A percentile compares a stretch with the other conserved stretches of the same genome.
Evolutionary conservation across 2,113 vertebrate species (phyloP).

Genomic region (Gadus macrocephalus): DNA sequence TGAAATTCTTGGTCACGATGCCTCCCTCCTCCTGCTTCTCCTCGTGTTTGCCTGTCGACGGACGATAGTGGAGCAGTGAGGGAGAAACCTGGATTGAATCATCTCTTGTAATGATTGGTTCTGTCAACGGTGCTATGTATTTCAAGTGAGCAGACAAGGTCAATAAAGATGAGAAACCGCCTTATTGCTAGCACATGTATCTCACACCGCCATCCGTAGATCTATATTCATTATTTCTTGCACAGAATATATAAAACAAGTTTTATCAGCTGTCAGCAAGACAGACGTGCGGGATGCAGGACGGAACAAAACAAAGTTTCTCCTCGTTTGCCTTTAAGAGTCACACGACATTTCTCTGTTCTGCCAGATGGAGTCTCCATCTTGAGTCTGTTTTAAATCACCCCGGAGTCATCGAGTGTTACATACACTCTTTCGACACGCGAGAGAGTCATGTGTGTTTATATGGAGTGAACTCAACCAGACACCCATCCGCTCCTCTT

Average conservation of each 20-base stretch:
- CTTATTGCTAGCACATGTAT: not conserved
- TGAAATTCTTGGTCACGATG: conserved; percentile 98
- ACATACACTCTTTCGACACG: not conserved
- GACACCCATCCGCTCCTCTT: conserved; percentile 6
- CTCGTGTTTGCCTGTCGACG: conserved; percentile 85
- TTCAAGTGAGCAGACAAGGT: not conserved
- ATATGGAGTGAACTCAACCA: conserved; percentile 14
- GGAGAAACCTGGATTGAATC: not conserved
- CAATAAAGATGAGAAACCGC: not conserved
- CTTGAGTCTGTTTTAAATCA: too few relatives aligned
- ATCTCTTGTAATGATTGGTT: not conserved
- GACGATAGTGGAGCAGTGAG: not conserved
- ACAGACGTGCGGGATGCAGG: too few relatives aligned
- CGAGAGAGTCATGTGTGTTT: not conserved
- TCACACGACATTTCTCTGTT: too few relatives aligned
- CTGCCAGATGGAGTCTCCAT: too few relatives aligned
- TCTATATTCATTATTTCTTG: too few relatives aligned
- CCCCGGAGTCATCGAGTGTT: too few relatives aligned
- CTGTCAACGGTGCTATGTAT: not conserved
- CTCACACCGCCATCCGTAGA: not conserved
- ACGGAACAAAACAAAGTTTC: too few relatives aligned
- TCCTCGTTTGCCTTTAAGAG: too few relatives aligned
- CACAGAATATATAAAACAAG: too few relatives aligned
- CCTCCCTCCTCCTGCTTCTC: conserved; percentile 96
- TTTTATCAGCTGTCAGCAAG: too few relatives aligned